A percentile compares a stretch with the other conserved stretches of the same genome.
These are phyloP conservation scores for Lycorma delicatula DNA, from an alignment of 1,140 invertebrate genomes.

Conservation along the genomic window DNA sequence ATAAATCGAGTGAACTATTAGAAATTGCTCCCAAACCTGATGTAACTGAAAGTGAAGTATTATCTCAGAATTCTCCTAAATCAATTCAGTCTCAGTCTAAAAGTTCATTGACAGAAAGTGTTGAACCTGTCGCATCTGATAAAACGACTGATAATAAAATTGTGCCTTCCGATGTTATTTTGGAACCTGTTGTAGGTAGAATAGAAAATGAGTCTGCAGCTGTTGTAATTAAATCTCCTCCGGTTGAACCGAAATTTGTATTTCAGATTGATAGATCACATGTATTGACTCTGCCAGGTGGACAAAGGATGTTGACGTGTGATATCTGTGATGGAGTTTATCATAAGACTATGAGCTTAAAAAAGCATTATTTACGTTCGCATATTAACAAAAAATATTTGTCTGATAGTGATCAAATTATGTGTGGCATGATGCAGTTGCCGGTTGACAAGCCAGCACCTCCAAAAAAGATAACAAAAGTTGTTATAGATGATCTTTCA, in stretches of 20 bases:
- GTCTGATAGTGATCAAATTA: conserved; percentile 37
- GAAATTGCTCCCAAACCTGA: neutral
- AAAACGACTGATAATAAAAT: too few relatives aligned
- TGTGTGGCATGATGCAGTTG: conserved; percentile 29
- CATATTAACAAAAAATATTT: conserved; percentile 46
- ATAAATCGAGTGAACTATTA: too few relatives aligned
- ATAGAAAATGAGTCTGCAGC: neutral
- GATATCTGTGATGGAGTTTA: conserved; percentile 45
- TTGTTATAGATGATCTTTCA: conserved; percentile 1
- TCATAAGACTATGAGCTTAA: conserved; percentile 45
- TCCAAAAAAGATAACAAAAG: neutral
- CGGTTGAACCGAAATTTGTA: conserved; percentile 12
- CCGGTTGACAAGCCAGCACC: conserved; percentile 9
- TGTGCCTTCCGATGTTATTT: neutral
- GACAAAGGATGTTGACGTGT: conserved; percentile 41
- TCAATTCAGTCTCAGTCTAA: neutral
- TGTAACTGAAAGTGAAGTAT: neutral
- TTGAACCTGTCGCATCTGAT: too few relatives aligned
- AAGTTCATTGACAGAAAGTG: neutral
- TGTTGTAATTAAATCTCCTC: neutral
- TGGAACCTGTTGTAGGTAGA: neutral
- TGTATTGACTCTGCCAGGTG: conserved; percentile 26
- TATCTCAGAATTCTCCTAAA: neutral
- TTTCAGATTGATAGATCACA: conserved; percentile 22
- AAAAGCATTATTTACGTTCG: conserved; percentile 45